Evolutionary conservation across 23 tunicate species (phyloP), one percentile per base, ranked within the genome.

Genomic region (Clavelina lepadiformis): DNA sequence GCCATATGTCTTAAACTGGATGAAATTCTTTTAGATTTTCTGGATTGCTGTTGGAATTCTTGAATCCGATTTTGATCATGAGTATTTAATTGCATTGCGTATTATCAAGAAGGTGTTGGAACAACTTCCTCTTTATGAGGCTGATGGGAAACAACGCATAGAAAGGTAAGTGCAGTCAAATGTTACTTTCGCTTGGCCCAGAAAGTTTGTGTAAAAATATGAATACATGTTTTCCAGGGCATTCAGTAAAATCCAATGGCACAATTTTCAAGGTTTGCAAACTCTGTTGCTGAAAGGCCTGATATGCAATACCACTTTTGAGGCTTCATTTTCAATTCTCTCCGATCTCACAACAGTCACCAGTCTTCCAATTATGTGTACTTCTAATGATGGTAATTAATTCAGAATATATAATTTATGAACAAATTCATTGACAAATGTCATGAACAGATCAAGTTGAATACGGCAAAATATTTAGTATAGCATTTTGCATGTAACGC

Each of bases 1-100:
- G n/a, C n/a, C n/a, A n/a, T n/a, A n/a, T n/a, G n/a, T n/a, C n/a
- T n/a, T n/a, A n/a, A 11, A 41, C 11, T 41, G 49, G 49, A 11
- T 11, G 49, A 41, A 68, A 27, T 66, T 45, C 46, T 62, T 53
- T 28, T 61, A 84, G 80, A 78, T 91, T 0, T 81, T 91, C 37
- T 82, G 81, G 82, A 76, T 91, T 56, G 65, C 84, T 26, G 59
- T 75, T 20, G 79, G 77, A 7, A 25, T 91, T 23, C 64, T 91
- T 35, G 84, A 91, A 38, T 91, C 98, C 1, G 98, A 91, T 50
- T 82, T 41, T 51, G 98, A 91, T 46, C 89, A 81, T 50, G 98
- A 91, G 45, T 81, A 66, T 33, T 44, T 75, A 15, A 61, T 81
- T 27, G 91, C 91, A 6, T 21, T 91, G 29, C 80, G 82, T 28